Base-by-base conservation (phyloP, 2,888 invertebrate genomes). In the Hydroisotoma schaefferi region DNA sequence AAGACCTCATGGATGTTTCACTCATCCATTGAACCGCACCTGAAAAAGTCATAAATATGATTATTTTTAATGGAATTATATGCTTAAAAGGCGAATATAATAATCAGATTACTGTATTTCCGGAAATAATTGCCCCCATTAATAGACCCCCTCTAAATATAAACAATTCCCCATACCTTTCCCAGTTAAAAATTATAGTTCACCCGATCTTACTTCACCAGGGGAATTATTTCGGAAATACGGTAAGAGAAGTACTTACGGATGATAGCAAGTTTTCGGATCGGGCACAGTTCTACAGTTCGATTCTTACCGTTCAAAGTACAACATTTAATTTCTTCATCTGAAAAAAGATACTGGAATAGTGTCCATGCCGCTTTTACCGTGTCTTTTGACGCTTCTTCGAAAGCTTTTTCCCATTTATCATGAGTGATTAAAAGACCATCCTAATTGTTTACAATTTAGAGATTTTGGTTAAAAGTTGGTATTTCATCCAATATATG, bases 271-370 rank as follows among this genome's bases (percentile, higher is more conserved):
- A 64, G 53, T 40, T 64, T 64, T 20, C 59, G 60, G 20, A 64
- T 61, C 1, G 64, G 64, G 29, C 64, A 64, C 1, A 64, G 49
- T 37, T 64, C 64, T 29, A 55, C 58, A 1, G 64, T 64, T 2
- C 64, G 61, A 53, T 64, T 64, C 44, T 64, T 64, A 26, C 64
- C 64, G 49, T 64, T 64, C 3, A 64, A 49, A 6, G 64, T 64
- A 25, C 64, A 64, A 18, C 56, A 58, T 8, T 53, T 38, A 37
- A 64, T 64, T 49, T 64, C 64, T 37, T 51, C 52, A 40, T 58
- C 55, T 4, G 64, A 64, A 48, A 64, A 64, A 3, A 64, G 55
- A n/a, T 55, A 55, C 25, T 60, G 57, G 51, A 64, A 64, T 6
- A 64, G 56, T 1, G 55, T 64, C 64, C 64, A 64, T 2, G 64